Evolutionary conservation across 2,888 invertebrate species (phyloP), one percentile per base, ranked within the genome.

Genomic region (Halictus quadricinctus): DNA sequence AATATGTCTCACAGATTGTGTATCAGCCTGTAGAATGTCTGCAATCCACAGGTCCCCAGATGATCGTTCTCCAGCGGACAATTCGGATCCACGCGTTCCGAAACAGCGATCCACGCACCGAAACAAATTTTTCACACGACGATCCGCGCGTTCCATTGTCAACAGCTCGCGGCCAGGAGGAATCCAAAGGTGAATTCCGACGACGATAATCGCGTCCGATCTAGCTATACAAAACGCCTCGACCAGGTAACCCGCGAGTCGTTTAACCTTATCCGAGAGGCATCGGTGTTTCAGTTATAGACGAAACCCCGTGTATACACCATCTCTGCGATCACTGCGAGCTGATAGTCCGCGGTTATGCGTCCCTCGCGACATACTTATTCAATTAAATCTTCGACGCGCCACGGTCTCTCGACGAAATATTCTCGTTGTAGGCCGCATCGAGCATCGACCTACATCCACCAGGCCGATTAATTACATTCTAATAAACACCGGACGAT

Each of bases 191-290:
- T 48, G 79, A 76, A 83, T 84, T 83, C 88, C 81, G 69, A 1
- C 83, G 88, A 81, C 79, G 77, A 72, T 88, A 88, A 88, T 88
- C 88, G 81, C 79, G 81, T 43, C 58, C 79, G 84, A 88, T 84
- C 83, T 85, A 81, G 58, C 72, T 76, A 80, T 29, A 54, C 50
- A 48, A 36, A 69, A 60, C 81, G 64, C 70, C 76, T 82, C 79
- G 83, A 13, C 60, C 54, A 81, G 64, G 83, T 79, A 66, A 46
- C 73, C 73, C 15, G 74, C n/a, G 79, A n/a, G 75, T 72, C 66
- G 64, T 46, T 74, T 79, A 64, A 72, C 70, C 79, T 76, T 80
- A 86, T 88, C 88, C 80, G 21, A n/a, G 54, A 58, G 58, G 77
- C 73, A 85, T 84, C 85, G 69, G 70, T 58, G 75, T 84, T 80